Evolutionary conservation across 2,888 invertebrate species (phyloP), one percentile per base, ranked within the genome.

Genomic region (Epistrophella euchroma): DNA sequence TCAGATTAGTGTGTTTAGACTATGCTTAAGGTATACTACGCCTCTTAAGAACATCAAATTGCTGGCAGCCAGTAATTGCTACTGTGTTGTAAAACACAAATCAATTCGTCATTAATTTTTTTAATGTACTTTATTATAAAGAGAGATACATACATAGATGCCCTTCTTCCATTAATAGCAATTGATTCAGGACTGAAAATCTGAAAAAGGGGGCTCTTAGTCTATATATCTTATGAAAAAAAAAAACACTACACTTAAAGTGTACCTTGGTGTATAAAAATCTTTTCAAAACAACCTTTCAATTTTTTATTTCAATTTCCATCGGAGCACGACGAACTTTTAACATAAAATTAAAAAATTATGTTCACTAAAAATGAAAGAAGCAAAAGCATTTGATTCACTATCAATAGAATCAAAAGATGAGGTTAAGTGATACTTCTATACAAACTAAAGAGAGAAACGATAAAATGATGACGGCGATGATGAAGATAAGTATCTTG

Each of bases 381-480:
- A 58, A 68, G 3, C 68, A 77, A 76, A 66, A 71, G 73, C 64
- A 86, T 86, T 82, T 77, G 74, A 82, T 82, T 82, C 82, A 86
- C 68, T 74, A 78, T 77, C 86, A 86, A 82, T 86, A 82, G 86
- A 86, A 71, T 86, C 82, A 86, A 86, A 66, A 86, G 86, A 82
- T 82, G 82, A 86, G 82, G 82, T 82, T 86, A 86, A 86, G 82
- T 78, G 82, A 78, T 82, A 78, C 86, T 86, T 71, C 52, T 75
- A 32, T 28, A 35, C 64, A 73, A 35, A 62, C 47, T 55, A 60
- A 60, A 66, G 60, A 60, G 66, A 73, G 45, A 85, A 50, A 66
- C 75, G 75, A 75, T 75, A 76, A 76, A 68, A 76, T 76, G 80
- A 85, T 85, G 80, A 83, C 81, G 85, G 76, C 85, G 81, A 81